Conservation (phyloP, 2,113 vertebrate genomes). For the Electrona antarctica region DNA sequence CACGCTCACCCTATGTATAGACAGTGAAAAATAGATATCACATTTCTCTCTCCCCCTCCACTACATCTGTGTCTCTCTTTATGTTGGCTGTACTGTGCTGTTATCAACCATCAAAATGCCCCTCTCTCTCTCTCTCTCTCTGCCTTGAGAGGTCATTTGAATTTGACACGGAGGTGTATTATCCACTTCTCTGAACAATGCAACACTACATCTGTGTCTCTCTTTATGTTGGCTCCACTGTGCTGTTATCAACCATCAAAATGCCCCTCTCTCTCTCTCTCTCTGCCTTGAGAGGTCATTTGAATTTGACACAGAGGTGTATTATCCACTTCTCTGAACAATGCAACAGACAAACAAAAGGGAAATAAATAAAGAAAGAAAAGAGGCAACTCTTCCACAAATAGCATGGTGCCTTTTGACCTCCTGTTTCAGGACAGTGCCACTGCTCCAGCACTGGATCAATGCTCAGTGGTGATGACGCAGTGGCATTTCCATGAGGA, state of each 20-base stretch:
- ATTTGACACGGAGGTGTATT: conserved; percentile 33
- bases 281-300: conserved; percentile 39
- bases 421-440: conserved; percentile 33
- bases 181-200: conserved; percentile 17
- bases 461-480: conserved; percentile 52
- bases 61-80: conserved; percentile 38
- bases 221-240: conserved; percentile 14
- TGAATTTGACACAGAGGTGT: conserved; percentile 36
- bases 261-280: conserved; percentile 4
- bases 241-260: conserved; percentile 29
- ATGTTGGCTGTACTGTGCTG: conserved; percentile 1
- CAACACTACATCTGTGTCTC: conserved; percentile 23
- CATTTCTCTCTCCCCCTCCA: conserved; percentile 9
- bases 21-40: conserved; percentile 61
- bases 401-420: conserved; percentile 49
- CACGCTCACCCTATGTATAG: conserved; percentile 45
- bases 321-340: conserved; percentile 19
- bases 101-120: conserved; percentile 25
- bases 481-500: conserved; percentile 67
- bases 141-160: conserved; percentile 43
- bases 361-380: conserved; percentile 6
- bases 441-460: conserved; percentile 32
- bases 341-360: not conserved
- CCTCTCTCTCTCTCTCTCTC: not conserved
- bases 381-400: conserved; percentile 37